A percentile compares a stretch with the other conserved stretches of the same genome.
These are phyloP conservation scores for Phyllopteryx taeniolatus DNA, from an alignment of 2,113 vertebrate genomes.

Conservation along the genomic window DNA sequence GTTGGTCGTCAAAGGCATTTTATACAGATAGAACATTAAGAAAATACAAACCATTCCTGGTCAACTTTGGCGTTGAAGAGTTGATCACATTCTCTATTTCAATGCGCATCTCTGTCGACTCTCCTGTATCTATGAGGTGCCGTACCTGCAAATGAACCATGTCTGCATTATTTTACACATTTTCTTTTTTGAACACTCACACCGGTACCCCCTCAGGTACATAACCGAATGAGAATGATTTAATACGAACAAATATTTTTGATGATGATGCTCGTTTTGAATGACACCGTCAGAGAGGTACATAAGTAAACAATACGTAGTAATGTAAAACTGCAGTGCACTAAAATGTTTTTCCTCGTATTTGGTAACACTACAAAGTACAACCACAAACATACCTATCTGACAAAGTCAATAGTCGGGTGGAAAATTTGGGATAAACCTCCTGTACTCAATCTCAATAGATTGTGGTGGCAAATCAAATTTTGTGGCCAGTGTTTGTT, in stretches of 20 bases:
- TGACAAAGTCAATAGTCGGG: background rate
- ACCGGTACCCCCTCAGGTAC: background rate
- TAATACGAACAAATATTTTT: background rate
- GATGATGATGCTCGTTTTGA: background rate
- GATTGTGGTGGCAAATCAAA: background rate
- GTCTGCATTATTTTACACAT: background rate
- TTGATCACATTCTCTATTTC: slow-evolving; percentile 90
- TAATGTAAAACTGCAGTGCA: background rate
- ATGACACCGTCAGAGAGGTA: background rate
- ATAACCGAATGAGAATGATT: background rate
- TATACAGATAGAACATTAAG: background rate
- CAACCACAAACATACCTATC: no score
- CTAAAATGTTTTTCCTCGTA: no score
- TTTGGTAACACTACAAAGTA: no score
- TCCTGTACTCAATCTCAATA: background rate
- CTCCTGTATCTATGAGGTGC: slow-evolving; percentile 88
- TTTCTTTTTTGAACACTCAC: background rate
- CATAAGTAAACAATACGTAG: background rate
- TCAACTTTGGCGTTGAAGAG: slow-evolving; percentile 84
- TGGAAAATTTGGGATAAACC: background rate
- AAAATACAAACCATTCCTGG: slow-evolving; percentile 81
- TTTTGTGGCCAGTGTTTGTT: background rate
- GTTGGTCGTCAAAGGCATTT: background rate
- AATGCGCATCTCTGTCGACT: slow-evolving; percentile 81
- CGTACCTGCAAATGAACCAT: slow-evolving; percentile 75